These are phyloP conservation scores for Alloscopus bannaensis DNA, from an alignment of 2,888 invertebrate genomes.

Conservation along the genomic window DNA sequence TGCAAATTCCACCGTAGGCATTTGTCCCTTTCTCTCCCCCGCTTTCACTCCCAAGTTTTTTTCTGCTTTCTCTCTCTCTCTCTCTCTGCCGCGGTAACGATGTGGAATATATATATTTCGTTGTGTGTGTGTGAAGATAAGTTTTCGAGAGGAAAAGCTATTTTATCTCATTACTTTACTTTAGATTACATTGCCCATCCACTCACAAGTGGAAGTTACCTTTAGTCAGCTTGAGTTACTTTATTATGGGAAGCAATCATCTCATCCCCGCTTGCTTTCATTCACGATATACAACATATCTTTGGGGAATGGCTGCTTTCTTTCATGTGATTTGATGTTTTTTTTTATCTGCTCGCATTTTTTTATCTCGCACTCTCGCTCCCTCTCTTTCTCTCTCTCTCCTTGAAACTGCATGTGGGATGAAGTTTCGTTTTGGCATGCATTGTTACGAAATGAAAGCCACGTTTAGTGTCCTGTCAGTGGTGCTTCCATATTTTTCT, in stretches of 20 bases:
- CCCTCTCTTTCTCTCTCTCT: no score
- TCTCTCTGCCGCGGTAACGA: conserved; percentile 1
- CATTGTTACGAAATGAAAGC: conserved; percentile 50
- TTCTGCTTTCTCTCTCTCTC: conserved; percentile 1
- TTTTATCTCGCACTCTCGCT: no score
- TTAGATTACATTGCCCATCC: conserved; percentile 56
- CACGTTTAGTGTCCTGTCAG: conserved; percentile 12
- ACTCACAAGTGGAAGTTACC: conserved; percentile 42
- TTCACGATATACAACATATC: background rate
- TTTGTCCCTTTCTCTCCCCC: conserved; percentile 10
- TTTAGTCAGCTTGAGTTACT: conserved; percentile 38
- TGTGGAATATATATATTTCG: conserved; percentile 20
- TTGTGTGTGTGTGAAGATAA: conserved; percentile 23
- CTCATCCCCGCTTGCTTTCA: conserved; percentile 41
- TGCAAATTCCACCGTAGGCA: conserved; percentile 44
- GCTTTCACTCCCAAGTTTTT: background rate
- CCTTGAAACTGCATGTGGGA: conserved; percentile 57
- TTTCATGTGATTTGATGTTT: conserved; percentile 55
- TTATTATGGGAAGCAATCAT: conserved; percentile 61
- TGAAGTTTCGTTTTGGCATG: conserved; percentile 45
- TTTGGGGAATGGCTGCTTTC: conserved; percentile 29
- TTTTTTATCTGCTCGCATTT: conserved; percentile 57
- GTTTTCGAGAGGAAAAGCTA: conserved; percentile 49
- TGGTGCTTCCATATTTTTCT: background rate
- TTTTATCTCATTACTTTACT: conserved; percentile 64